Conservation (phyloP, 2,888 invertebrate species). For the Exephanes ischioxanthus region DNA sequence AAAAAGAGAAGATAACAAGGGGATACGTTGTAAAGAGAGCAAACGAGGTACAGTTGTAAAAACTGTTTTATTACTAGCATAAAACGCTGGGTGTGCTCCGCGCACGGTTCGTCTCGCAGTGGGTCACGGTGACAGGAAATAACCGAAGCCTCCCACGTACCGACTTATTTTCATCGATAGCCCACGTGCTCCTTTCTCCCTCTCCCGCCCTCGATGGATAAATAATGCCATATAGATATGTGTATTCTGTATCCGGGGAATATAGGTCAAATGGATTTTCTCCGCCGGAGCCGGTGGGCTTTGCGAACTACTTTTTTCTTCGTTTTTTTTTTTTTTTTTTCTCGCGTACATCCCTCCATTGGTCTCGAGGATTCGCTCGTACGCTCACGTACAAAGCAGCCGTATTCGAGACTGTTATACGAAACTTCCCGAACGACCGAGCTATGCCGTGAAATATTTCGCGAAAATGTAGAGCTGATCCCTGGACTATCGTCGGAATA, state of each 20-base stretch:
- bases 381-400: conserved; percentile 50
- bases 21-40: neutral
- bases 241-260: conserved; percentile 59
- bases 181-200: conserved; percentile 1
- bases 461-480: conserved; percentile 54
- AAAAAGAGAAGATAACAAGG: neutral
- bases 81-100: neutral
- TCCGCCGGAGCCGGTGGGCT: conserved; percentile 71
- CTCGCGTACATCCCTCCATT: conserved; percentile 52
- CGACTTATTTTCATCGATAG: conserved; percentile 48
- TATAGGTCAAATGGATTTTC: conserved; percentile 76
- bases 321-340: conserved; percentile 47
- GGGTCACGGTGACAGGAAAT: conserved; percentile 29
- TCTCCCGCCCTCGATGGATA: conserved; percentile 10
- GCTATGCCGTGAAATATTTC: conserved; percentile 61
- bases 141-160: conserved; percentile 30
- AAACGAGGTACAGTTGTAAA: conserved; percentile 18
- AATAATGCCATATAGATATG: conserved; percentile 17
- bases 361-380: conserved; percentile 42
- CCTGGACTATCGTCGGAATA: conserved; percentile 26
- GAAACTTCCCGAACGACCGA: conserved; percentile 40
- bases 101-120: conserved; percentile 6
- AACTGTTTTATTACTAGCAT: conserved; percentile 7
- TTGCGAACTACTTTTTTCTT: conserved; percentile 63
- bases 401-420: conserved; percentile 46